A percentile compares a stretch with the other conserved stretches of the same genome.
phyloP scores from a whole-genome alignment of 2,888 invertebrate genomes.

The Lithophane leautieri region DNA sequence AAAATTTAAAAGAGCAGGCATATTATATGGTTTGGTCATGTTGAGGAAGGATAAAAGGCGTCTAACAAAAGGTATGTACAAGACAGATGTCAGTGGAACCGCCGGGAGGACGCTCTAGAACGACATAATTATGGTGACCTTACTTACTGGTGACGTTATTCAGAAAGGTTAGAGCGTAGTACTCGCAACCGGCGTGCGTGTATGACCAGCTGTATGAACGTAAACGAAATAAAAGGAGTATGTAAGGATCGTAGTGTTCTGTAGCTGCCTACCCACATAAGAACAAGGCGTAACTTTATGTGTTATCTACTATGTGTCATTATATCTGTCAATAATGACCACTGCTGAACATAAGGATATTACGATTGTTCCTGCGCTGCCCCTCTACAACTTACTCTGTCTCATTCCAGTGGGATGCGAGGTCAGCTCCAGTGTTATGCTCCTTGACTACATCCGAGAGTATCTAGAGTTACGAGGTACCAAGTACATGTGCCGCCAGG shows the following conservation, averaged over 20 bases:
- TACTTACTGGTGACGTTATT: too few relatives aligned
- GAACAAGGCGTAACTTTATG: background rate
- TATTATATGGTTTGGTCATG: too few relatives aligned
- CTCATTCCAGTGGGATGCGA: conserved; percentile 51
- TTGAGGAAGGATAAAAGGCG: too few relatives aligned
- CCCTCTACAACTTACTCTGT: background rate
- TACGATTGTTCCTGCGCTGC: background rate
- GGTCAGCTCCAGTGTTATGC: conserved; percentile 69
- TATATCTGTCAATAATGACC: background rate
- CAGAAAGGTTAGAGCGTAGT: too few relatives aligned
- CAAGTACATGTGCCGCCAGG: conserved; percentile 93
- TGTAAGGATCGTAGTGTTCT: background rate
- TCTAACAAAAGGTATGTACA: too few relatives aligned
- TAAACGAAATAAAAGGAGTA: background rate
- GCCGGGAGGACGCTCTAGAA: too few relatives aligned
- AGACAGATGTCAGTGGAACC: too few relatives aligned
- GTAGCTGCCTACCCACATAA: background rate
- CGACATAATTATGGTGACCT: too few relatives aligned
- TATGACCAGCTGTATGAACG: background rate
- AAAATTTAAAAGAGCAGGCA: too few relatives aligned
- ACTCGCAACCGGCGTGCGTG: too few relatives aligned
- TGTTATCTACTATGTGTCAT: background rate
- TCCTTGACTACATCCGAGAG: conserved; percentile 91
- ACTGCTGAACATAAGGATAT: background rate
- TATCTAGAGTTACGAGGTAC: conserved; percentile 91